These are phyloP conservation scores for Drosophila barbarae DNA, from an alignment of 2,888 invertebrate species.

Conservation along the genomic window DNA sequence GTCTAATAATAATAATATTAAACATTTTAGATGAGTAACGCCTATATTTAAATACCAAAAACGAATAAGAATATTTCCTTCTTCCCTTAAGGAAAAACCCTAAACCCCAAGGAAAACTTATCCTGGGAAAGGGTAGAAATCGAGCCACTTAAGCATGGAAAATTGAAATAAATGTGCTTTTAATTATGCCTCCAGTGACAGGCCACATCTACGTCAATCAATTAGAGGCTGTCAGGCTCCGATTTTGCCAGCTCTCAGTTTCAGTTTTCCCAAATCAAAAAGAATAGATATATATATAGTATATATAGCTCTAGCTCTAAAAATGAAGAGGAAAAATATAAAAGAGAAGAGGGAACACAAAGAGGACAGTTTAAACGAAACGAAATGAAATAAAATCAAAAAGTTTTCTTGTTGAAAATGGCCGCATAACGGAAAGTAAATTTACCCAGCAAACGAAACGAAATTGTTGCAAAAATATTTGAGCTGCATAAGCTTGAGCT, in stretches of 20 bases:
- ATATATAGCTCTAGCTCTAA: conserved; percentile 1
- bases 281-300: not conserved
- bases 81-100: not conserved
- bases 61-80: no score
- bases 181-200: conserved; percentile 63
- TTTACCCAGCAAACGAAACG: conserved; percentile 64
- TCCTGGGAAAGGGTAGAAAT: not conserved
- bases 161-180: conserved; percentile 69
- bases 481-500: conserved; percentile 60
- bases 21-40: no score
- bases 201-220: conserved; percentile 57
- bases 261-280: not conserved
- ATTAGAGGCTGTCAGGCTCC: conserved; percentile 48
- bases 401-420: conserved; percentile 51
- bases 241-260: not conserved
- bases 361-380: conserved; percentile 17
- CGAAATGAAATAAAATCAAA: conserved; percentile 23
- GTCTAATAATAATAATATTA: no score
- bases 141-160: conserved; percentile 57
- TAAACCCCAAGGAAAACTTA: no score
- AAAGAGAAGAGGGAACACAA: not conserved
- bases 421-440: conserved; percentile 69
- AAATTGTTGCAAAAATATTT: conserved; percentile 70
- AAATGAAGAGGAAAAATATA: not conserved
- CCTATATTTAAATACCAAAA: no score